phyloP scores from a whole-genome alignment of 2,797 vertebrate species.

The Malacoctenus gilli region DNA sequence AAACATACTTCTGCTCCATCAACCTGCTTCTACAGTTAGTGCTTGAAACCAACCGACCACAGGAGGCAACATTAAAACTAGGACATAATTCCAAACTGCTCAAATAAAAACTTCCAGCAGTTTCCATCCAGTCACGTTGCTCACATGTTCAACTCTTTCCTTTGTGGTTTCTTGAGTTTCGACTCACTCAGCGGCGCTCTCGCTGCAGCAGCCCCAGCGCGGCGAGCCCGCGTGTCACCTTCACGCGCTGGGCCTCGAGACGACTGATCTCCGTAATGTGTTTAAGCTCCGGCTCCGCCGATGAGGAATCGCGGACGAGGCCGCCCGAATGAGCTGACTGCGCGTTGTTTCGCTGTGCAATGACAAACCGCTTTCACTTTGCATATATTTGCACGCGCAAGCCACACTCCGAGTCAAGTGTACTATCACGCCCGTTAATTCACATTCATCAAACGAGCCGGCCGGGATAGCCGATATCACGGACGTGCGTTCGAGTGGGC shows the following conservation, averaged over 20 bases:
- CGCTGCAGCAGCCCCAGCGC: slow-evolving; percentile 25
- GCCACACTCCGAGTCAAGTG: neutral
- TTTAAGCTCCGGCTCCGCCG: slow-evolving; percentile 8
- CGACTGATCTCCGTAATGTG: slow-evolving; percentile 29
- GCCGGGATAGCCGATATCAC: slow-evolving; percentile 6
- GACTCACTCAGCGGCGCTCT: too few relatives aligned
- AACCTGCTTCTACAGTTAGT: too few relatives aligned
- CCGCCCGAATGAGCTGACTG: slow-evolving; percentile 22
- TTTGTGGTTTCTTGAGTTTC: slow-evolving; percentile 3
- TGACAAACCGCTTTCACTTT: slow-evolving; percentile 20
- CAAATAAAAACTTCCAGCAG: neutral
- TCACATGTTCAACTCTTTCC: neutral
- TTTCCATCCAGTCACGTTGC: too few relatives aligned
- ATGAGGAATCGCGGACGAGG: slow-evolving; percentile 29
- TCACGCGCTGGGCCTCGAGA: slow-evolving; percentile 34
- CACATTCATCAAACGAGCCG: slow-evolving; percentile 2
- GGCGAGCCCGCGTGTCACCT: slow-evolving; percentile 46
- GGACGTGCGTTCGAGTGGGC: neutral
- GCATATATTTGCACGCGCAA: slow-evolving; percentile 25
- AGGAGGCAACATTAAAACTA: too few relatives aligned
- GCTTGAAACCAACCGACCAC: too few relatives aligned
- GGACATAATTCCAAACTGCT: too few relatives aligned
- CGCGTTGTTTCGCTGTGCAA: slow-evolving; percentile 14
- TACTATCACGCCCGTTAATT: neutral
- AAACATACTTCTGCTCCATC: too few relatives aligned